A percentile compares a stretch with the other conserved stretches of the same genome.
Conservation (phyloP, 2,888 invertebrate species). For the Choristoneura rosaceana region DNA sequence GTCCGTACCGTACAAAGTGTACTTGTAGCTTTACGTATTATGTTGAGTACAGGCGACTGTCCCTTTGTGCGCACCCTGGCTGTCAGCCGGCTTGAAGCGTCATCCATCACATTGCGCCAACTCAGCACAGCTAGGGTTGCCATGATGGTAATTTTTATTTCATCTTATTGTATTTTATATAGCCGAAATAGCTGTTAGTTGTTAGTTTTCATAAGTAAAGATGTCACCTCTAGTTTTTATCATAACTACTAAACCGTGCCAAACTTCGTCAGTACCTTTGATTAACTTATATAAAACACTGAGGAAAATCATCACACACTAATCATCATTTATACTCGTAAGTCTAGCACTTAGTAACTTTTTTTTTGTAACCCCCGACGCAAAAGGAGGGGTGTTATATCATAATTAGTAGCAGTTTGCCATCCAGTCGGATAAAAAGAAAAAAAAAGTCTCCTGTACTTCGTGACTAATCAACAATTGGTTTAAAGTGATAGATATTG, state of each 20-base stretch:
- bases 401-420: background rate
- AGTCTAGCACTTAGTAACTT: too few species aligned
- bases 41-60: conserved; percentile 17
- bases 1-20: background rate
- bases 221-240: too few species aligned
- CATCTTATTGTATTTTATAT: background rate
- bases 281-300: too few species aligned
- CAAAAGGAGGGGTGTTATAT: background rate
- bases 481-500: background rate
- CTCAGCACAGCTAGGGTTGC: conserved; percentile 45
- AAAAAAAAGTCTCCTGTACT: too few species aligned
- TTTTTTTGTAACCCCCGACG: background rate
- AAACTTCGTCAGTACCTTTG: too few species aligned
- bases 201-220: too few species aligned
- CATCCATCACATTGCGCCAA: conserved; percentile 48
- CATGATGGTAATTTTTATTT: background rate
- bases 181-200: too few species aligned
- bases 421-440: too few species aligned
- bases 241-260: too few species aligned
- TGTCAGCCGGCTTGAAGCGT: conserved; percentile 47
- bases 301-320: too few species aligned
- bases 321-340: too few species aligned
- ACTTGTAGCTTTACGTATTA: background rate
- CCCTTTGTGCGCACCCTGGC: conserved; percentile 38
- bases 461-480: background rate